These are phyloP conservation scores for Sinocyclocheilus anophthalmus DNA, from an alignment of 2,113 vertebrate species.

Conservation along the genomic window DNA sequence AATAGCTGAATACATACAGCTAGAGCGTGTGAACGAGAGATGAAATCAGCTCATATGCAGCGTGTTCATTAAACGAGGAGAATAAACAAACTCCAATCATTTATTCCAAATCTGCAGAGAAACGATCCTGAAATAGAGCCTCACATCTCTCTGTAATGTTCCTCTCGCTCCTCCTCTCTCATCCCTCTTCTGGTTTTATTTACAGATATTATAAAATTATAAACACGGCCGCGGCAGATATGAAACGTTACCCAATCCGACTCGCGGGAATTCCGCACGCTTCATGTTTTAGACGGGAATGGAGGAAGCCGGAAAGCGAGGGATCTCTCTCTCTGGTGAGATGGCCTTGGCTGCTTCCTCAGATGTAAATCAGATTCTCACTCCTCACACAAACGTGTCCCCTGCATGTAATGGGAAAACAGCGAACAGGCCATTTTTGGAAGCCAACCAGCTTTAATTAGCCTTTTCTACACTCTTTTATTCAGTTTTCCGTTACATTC, in stretches of 20 bases:
- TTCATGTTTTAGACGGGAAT: constrained; percentile 63
- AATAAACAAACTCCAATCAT: constrained; percentile 48
- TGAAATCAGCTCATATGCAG: constrained; percentile 1
- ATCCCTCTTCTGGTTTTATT: constrained; percentile 66
- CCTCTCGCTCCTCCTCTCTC: constrained; percentile 8
- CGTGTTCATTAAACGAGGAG: constrained; percentile 36
- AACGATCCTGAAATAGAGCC: constrained; percentile 42
- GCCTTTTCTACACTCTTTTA: constrained; percentile 39
- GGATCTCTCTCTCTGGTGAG: constrained; percentile 45
- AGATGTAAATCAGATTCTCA: constrained; percentile 69
- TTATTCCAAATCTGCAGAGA: constrained; percentile 45
- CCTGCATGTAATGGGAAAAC: constrained; percentile 49
- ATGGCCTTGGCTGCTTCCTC: constrained; percentile 63
- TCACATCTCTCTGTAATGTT: constrained; percentile 18
- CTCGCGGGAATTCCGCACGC: constrained; percentile 68
- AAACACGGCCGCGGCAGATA: constrained; percentile 60
- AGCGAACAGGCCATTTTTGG: constrained; percentile 41
- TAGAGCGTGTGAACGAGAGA: constrained; percentile 1
- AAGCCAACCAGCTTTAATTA: constrained; percentile 64
- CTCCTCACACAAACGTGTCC: constrained; percentile 46
- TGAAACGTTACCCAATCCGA: constrained; percentile 63
- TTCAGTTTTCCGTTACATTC: constrained; percentile 31
- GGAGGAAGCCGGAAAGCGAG: constrained; percentile 60
- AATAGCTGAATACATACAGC: neutral
- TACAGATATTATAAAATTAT: constrained; percentile 55